A percentile compares a stretch with the other conserved stretches of the same genome.
Conservation (phyloP, 2,113 vertebrate species). For the Chaetorhynchus papuensis region DNA sequence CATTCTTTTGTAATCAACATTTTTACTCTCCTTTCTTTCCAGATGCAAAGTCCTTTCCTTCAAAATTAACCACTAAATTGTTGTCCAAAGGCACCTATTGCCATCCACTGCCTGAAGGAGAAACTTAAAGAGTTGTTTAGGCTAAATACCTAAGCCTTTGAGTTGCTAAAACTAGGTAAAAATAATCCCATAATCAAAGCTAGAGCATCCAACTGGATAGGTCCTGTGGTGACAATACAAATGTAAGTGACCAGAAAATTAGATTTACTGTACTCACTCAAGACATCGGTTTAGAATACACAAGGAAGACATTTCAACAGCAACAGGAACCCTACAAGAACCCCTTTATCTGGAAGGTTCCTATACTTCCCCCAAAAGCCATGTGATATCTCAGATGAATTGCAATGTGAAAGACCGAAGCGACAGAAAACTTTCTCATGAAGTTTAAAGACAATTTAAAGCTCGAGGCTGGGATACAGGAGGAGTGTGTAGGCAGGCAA, state of each 20-base stretch:
- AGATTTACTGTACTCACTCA: neutral
- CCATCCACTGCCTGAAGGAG: neutral
- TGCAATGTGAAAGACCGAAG: neutral
- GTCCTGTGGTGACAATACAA: neutral
- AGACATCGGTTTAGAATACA: neutral
- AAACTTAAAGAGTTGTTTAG: neutral
- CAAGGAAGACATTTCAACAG: neutral
- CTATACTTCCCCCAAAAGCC: neutral
- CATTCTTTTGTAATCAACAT: neutral
- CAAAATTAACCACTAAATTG: neutral
- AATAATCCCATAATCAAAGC: neutral
- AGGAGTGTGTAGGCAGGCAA: conserved; percentile 3
- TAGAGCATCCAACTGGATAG: neutral
- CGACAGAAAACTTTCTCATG: neutral
- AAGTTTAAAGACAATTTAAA: conserved; percentile 27
- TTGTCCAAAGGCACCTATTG: neutral
- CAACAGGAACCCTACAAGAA: neutral
- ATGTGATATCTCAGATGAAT: neutral
- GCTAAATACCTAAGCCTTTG: neutral
- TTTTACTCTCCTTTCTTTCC: neutral
- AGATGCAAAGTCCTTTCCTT: neutral
- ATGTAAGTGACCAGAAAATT: neutral
- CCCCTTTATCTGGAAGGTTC: neutral
- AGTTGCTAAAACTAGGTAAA: neutral
- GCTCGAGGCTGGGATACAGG: neutral